These are phyloP conservation scores for Yoshiicerus persimilis DNA, from an alignment of 1,140 invertebrate species.

Conservation along the genomic window DNA sequence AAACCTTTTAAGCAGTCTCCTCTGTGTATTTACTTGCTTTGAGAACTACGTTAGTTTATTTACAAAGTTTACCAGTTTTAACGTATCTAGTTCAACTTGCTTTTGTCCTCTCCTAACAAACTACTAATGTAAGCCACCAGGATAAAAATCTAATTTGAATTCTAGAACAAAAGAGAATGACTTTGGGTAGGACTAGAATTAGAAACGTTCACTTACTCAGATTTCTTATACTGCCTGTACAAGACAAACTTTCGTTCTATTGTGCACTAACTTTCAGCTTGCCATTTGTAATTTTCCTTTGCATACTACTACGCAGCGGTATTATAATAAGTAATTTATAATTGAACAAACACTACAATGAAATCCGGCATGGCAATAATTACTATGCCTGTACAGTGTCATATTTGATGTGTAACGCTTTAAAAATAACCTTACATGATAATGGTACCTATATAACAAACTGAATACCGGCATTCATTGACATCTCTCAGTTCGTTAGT, in stretches of 20 bases:
- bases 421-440: neutral
- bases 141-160: neutral
- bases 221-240: no score
- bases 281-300: neutral
- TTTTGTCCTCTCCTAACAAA: neutral
- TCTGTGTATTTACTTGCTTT: neutral
- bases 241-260: no score
- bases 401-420: no score
- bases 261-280: neutral
- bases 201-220: neutral
- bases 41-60: neutral
- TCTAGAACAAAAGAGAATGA: constrained; percentile 4
- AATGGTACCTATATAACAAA: no score
- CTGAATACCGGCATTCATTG: no score
- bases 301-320: neutral
- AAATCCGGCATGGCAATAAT: neutral
- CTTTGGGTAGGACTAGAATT: constrained; percentile 2
- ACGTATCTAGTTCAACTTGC: neutral
- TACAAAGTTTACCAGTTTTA: neutral
- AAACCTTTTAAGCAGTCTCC: neutral
- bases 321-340: no score
- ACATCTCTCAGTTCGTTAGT: no score
- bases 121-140: neutral
- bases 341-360: neutral
- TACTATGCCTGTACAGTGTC: no score